These are phyloP conservation scores for Myotis planiceps DNA, from an alignment of 2,797 vertebrate genomes.

Conservation along the genomic window DNA sequence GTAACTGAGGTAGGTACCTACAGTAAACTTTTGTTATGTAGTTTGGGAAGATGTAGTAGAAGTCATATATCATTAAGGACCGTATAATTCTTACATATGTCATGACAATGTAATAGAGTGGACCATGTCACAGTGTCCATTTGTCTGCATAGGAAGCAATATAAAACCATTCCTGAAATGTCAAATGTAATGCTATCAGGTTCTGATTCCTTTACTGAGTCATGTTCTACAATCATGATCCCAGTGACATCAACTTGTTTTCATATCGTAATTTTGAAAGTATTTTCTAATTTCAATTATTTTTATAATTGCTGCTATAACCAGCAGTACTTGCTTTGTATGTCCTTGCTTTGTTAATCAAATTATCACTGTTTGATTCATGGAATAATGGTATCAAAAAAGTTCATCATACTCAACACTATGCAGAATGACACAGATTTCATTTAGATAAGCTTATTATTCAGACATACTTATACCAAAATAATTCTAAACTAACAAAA, in stretches of 20 bases:
- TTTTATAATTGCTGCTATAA: not conserved
- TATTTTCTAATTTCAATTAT: slow-evolving; percentile 19
- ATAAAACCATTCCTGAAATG: not conserved
- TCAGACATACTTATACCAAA: not conserved
- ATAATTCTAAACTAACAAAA: slow-evolving; percentile 13
- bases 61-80: not conserved
- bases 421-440: not conserved
- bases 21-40: not conserved
- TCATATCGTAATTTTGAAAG: not conserved
- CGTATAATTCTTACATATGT: not conserved
- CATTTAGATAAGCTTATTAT: slow-evolving; percentile 16
- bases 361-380: not conserved
- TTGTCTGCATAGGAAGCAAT: not conserved
- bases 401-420: not conserved
- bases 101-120: not conserved
- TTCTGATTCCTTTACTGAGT: not conserved
- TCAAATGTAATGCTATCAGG: not conserved
- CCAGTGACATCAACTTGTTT: not conserved
- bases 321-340: not conserved
- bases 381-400: not conserved
- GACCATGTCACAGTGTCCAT: not conserved
- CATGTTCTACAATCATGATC: not conserved
- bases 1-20: not conserved
- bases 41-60: not conserved
- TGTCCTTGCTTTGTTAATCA: not conserved